Evolutionary conservation across 2,113 vertebrate species (phyloP), one percentile per base, ranked within the genome.

Genomic region (Argyrosomus japonicus): DNA sequence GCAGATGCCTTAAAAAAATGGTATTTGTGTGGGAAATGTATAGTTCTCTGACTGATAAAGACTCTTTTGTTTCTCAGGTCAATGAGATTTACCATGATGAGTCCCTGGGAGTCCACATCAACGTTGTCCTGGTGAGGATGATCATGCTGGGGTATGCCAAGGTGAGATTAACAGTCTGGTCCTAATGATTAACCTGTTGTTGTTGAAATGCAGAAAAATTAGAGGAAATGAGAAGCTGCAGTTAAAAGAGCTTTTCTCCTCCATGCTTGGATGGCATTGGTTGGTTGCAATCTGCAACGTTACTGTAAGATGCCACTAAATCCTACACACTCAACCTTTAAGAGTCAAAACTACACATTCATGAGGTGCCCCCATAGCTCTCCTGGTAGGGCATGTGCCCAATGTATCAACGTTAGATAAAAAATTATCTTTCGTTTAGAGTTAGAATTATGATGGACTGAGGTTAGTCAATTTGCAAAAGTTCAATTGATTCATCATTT

Each of bases 31-130:
- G 18, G 56, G 18, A 10, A 10, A 0, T 12, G 29, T 8, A 50
- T 25, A 4, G 29, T 3, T 21, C 18, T 27, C 2, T 40, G 40
- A 27, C 10, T 61, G 23, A 40, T 43, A 15, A 7, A 19, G 3
- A 64, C 10, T 65, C 29, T 19, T 14, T 12, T 73, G 53, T 58
- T 77, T 77, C 27, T 81, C 88, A 99, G 98, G 98, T 99, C 85
- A 99, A 99, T 80, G 98, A 99, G 92, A 99, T 99, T 87, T 99
- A 99, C 94, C 98, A 99, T 0, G 98, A 99, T 8, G 98, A 99
- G 62, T 99, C 98, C 1, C 91, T 99, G 29, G 98, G 97, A 0
- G 95, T 97, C 11, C 98, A 99, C 85, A 97, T 99, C 80, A 99
- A 99, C 0, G 98, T 99, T 2, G 97, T 98, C n/a, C 93, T 99